Evolutionary conservation across 2,888 invertebrate species (phyloP), one percentile per base, ranked within the genome.

Genomic region (Chironomus tentans): DNA sequence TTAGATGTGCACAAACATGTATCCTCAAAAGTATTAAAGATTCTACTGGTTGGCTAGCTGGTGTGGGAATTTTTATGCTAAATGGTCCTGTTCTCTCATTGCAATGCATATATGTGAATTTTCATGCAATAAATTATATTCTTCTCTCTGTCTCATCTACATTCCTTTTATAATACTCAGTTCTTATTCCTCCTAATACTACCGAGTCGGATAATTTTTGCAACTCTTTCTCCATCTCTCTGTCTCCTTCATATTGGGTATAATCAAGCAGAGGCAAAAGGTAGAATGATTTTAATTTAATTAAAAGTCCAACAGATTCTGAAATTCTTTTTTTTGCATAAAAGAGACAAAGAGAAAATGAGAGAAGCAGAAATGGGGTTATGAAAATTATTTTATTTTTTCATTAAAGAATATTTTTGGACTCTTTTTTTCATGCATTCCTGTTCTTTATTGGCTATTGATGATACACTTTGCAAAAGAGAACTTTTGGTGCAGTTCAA

Each of bases 61-160:
- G 38, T 38, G 38, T 38, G 38, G 38, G 24, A 24, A 22, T 13
- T 21, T 65, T 65, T 65, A 65, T 65, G 65, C 65, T 65, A 65
- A 65, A 65, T 65, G 24, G 65, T 22, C 4, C 15, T 56, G 7
- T 50, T 56, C 56, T 65, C 65, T 65, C 24, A 18, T 10, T 38
- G 38, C 38, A 38, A 38, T 12, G 21, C 24, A 24, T 24, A 65
- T 22, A 65, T 65, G 65, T 65, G 65, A 65, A 21, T 65, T 65
- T 65, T 65, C 65, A 65, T 65, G 24, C 65, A 24, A 65, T 65
- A 65, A 65, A 24, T 65, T 65, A 65, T 65, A 13, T 65, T 22
- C 21, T 21, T 24, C 62, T 62, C 24, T 24, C 2, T 65, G 65
- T 24, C 56, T 56, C 56, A 15, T 18, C 15, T 56, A 18, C 50